Base-by-base conservation (phyloP, 2,113 vertebrate genomes). In the Stigmatopora argus region DNA sequence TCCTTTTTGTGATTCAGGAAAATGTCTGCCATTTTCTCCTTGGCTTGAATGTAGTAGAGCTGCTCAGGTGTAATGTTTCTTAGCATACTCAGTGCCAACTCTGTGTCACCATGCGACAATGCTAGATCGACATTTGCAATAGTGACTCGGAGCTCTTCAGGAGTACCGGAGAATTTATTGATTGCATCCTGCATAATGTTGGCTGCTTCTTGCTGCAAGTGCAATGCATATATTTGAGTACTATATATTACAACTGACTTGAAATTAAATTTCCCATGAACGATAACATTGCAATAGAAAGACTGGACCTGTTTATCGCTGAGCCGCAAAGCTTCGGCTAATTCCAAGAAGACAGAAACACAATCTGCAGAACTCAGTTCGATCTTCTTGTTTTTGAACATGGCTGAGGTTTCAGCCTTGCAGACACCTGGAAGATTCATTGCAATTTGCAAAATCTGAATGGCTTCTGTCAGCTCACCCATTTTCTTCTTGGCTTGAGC, bases 111-210 rank as follows among this genome's bases (percentile, higher is more conserved):
- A 8, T 94, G 92, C 53, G 90, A 82, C 86, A 99, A 82, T 19
- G 93, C 92, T 41, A 98, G 86, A 83, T 99, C 95, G 1, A 95
- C 92, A 6, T 96, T 97, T 64, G 94, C 94, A 70, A 99, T 94
- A 60, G 94, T 92, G 51, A 98, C 91, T 23, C 95, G 92, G 0
- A 97, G 66, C 51, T 98, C 96, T 85, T 98, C 96, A 0, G 93
- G 84, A 0, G 95, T 96, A 71, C 97, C 95, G 0, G 94, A 93
- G 85, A 98, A 99, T 86, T 98, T 95, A 70, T 93, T 96, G 82
- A 98, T 95, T 61, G 96, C 94, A 0, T 98, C 97, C 83, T 99
- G 96, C 86, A 99, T 94, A 73, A 96, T 88, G 87, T 96, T 94
- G 77, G 94, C 91, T 65, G 96, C 97, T 82, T 99, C 96, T 14